Conservation (phyloP, 2,113 vertebrate genomes). For the Gallinago media region DNA sequence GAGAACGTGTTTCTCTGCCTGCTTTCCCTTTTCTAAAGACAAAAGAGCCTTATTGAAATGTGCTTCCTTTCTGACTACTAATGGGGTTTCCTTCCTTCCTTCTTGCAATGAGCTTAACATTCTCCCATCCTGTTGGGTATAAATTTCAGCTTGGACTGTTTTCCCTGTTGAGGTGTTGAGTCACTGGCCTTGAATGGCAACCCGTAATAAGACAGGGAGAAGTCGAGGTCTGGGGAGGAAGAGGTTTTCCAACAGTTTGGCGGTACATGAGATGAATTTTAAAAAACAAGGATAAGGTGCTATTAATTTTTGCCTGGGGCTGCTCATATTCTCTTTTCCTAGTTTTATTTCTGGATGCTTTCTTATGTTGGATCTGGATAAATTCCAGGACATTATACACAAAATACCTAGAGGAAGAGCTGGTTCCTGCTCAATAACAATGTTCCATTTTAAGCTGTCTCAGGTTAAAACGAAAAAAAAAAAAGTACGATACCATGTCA, state of each 20-base stretch:
- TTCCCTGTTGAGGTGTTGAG: slow-evolving; percentile 46
- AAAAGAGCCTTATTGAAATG: slow-evolving; percentile 62
- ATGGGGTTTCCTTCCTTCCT: slow-evolving; percentile 69
- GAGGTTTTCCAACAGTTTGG: slow-evolving; percentile 5
- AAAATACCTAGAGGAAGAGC: slow-evolving; percentile 21
- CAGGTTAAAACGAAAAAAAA: background rate
- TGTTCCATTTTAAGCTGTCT: slow-evolving; percentile 30
- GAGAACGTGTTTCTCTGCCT: background rate
- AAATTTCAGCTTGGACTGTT: slow-evolving; percentile 44
- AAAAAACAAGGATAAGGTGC: background rate
- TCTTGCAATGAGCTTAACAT: slow-evolving; percentile 44
- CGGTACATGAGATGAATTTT: background rate
- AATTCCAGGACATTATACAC: slow-evolving; percentile 5
- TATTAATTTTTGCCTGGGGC: background rate
- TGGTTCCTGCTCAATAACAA: slow-evolving; percentile 34
- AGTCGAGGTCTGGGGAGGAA: background rate
- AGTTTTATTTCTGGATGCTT: slow-evolving; percentile 27
- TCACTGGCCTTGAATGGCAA: slow-evolving; percentile 34
- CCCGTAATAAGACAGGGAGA: background rate
- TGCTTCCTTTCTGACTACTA: slow-evolving; percentile 63
- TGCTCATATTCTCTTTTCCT: background rate
- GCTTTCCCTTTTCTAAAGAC: slow-evolving; percentile 63
- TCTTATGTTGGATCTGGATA: slow-evolving; percentile 1
- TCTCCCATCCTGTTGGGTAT: slow-evolving; percentile 59
- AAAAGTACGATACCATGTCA: background rate